Evolutionary conservation across 2,888 invertebrate genomes (phyloP), one percentile per base, ranked within the genome.

Genomic region (Chloromyia formosa): DNA sequence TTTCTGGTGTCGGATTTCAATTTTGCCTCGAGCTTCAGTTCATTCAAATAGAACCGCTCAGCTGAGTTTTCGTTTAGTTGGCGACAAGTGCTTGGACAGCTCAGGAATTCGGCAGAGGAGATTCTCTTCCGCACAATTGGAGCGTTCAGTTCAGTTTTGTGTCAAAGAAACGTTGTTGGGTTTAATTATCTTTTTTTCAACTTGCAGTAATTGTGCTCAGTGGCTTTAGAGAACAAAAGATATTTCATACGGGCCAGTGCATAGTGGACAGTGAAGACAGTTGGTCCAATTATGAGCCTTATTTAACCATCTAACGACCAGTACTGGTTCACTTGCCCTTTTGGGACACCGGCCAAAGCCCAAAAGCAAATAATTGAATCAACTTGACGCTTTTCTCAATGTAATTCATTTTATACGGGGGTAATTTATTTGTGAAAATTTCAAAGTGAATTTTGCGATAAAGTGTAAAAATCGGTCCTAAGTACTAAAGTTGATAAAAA

Each of bases 1-100:
- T 56, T 58, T 20, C 42, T 16, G 61, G 49, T 61, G 61, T 45
- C 62, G 61, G 62, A n/a, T 64, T 64, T 64, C 64, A 49, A 74
- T 27, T 62, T 76, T 54, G 75, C 75, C 66, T 73, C 73, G 74
- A 56, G 75, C 76, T 35, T 64, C 78, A 80, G 80, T 84, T 81
- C 83, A 82, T 84, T 85, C 80, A 84, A 85, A 84, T 84, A 84
- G 82, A 80, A 80, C 80, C 80, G 82, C 83, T 83, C 81, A 83
- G 81, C 83, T 82, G 81, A 81, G 82, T 80, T 79, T 78, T 81
- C 82, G 81, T 82, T 84, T 84, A 84, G 85, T 84, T 80, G 81
- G 82, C 82, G 81, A 80, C 83, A 80, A 83, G 82, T 82, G 81
- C 80, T 83, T 83, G 83, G 81, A 81, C 74, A 45, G 74, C 45